These are phyloP conservation scores for Gerris lacustris DNA, from an alignment of 2,888 invertebrate species.

Conservation along the genomic window DNA sequence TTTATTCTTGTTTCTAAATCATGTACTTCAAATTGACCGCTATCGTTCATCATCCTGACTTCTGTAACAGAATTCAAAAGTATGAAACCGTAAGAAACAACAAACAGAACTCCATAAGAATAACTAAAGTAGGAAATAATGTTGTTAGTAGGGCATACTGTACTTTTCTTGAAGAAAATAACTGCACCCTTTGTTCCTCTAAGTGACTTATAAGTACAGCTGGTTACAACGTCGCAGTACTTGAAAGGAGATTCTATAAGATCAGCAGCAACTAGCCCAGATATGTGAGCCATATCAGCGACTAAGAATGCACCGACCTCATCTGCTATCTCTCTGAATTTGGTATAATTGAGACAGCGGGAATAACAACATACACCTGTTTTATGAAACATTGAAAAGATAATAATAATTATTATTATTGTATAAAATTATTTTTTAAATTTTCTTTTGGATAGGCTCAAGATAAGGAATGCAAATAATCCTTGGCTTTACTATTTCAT, in stretches of 20 bases:
- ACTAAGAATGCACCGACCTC: conserved; percentile 10
- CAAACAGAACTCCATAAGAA: too few relatives aligned
- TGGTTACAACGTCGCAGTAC: conserved; percentile 78
- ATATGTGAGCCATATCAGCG: conserved; percentile 75
- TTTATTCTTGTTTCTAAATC: conserved; percentile 80
- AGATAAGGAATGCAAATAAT: too few relatives aligned
- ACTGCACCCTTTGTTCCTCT: conserved; percentile 50
- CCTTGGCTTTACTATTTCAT: too few relatives aligned
- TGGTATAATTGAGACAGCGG: conserved; percentile 75
- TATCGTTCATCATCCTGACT: conserved; percentile 39
- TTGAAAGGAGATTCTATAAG: conserved; percentile 79
- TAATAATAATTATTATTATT: too few relatives aligned
- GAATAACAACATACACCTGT: conserved; percentile 81
- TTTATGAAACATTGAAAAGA: too few relatives aligned
- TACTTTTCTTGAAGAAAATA: conserved; percentile 10
- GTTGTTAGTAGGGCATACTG: too few relatives aligned
- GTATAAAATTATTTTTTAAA: too few relatives aligned
- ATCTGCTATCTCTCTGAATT: conserved; percentile 37
- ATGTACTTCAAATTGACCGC: conserved; percentile 72
- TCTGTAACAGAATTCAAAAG: too few relatives aligned
- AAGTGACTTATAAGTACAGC: conserved; percentile 88
- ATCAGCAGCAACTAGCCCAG: conserved; percentile 80
- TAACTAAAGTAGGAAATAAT: too few relatives aligned
- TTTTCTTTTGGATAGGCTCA: too few relatives aligned
- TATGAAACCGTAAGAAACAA: too few relatives aligned